Conservation (phyloP, 2,888 invertebrate genomes). For the Mystacides longicornis region DNA sequence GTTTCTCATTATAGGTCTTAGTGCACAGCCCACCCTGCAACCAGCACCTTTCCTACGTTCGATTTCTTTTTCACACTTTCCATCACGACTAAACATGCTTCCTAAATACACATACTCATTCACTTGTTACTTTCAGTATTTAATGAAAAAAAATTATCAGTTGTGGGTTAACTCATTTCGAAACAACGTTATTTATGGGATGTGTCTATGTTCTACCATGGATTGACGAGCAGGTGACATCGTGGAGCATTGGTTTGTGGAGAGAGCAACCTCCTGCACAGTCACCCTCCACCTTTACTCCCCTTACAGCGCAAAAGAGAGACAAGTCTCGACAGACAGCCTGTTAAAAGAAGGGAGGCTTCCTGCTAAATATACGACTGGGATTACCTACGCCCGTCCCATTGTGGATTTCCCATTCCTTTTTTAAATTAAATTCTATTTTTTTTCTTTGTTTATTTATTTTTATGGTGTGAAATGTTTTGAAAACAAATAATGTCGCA, state of each 20-base stretch:
- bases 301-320: neutral
- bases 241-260: slow-evolving; percentile 17
- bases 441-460: neutral
- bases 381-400: slow-evolving; percentile 6
- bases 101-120: too few relatives aligned
- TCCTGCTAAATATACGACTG: slow-evolving; percentile 11
- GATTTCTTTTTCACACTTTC: too few relatives aligned
- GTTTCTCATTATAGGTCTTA: too few relatives aligned
- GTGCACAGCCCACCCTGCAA: too few relatives aligned
- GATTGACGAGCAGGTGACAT: slow-evolving; percentile 25
- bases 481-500: neutral
- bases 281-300: neutral
- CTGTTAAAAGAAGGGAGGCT: neutral
- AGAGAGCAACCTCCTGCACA: neutral
- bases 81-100: too few relatives aligned
- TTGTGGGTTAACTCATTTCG: too few relatives aligned
- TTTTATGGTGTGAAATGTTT: neutral
- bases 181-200: too few relatives aligned
- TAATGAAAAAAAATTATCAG: too few relatives aligned
- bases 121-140: too few relatives aligned
- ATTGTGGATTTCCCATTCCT: neutral
- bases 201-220: slow-evolving; percentile 16
- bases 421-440: slow-evolving; percentile 5
- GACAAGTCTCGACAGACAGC: slow-evolving; percentile 2
- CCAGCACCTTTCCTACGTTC: too few relatives aligned